Evolutionary conservation across 2,797 vertebrate species (phyloP).

Genomic region (Dryobates pubescens): DNA sequence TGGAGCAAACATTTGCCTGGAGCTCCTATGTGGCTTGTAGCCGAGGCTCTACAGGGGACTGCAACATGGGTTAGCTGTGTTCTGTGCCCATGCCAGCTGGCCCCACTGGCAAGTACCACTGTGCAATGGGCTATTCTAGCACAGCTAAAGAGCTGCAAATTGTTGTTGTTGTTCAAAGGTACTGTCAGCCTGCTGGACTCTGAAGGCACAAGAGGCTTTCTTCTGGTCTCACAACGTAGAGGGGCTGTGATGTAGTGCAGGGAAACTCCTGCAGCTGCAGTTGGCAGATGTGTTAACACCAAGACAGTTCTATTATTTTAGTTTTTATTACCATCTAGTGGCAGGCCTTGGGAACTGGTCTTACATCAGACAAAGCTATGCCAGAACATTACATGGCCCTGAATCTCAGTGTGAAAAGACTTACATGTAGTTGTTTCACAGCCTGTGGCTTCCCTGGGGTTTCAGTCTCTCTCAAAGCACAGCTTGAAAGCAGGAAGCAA

Average conservation of each 20-base stretch:
- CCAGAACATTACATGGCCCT: background rate
- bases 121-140: background rate
- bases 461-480: background rate
- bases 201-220: background rate
- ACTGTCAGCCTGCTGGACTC: background rate
- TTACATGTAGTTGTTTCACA: background rate
- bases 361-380: background rate
- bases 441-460: background rate
- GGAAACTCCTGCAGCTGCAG: background rate
- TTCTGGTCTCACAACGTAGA: background rate
- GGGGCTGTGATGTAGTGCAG: background rate
- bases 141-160: background rate
- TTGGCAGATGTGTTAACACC: background rate
- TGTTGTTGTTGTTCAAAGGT: background rate
- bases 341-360: background rate
- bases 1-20: background rate
- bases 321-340: conserved; percentile 60
- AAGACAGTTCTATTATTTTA: background rate
- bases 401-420: background rate
- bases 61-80: background rate
- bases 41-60: background rate
- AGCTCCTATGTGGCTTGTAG: background rate
- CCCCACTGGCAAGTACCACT: background rate
- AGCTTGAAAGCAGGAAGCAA: background rate
- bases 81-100: background rate